Percentiles rank a stretch among this genome's conserved stretches.
These are phyloP conservation scores for Carettochelys insculpta DNA, from an alignment of 2,113 vertebrate species.

Conservation along the genomic window DNA sequence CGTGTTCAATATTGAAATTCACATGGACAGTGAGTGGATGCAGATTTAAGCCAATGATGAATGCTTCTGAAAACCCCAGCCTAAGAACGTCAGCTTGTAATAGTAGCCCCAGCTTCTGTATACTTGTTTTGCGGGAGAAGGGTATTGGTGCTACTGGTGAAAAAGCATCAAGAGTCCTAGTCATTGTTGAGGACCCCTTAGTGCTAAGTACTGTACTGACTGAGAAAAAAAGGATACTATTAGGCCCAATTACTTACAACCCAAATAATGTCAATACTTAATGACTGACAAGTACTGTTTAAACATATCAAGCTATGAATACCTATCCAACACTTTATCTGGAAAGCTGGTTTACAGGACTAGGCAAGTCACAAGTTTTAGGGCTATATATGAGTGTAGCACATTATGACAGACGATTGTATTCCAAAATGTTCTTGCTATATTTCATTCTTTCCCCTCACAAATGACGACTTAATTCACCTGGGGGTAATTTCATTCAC, in stretches of 20 bases:
- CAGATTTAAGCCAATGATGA: background rate
- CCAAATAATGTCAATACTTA: background rate
- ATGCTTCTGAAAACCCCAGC: background rate
- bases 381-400: background rate
- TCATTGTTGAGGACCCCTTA: background rate
- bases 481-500: background rate
- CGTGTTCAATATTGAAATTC: background rate
- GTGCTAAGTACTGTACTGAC: background rate
- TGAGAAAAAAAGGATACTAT: background rate
- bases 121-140: background rate
- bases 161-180: background rate
- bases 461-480: background rate
- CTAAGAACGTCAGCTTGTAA: background rate
- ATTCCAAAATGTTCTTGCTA: background rate
- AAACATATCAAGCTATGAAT: fast-evolving
- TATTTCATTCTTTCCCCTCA: background rate
- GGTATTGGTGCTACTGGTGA: fast-evolving
- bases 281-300: background rate
- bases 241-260: background rate
- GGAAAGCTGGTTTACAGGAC: background rate
- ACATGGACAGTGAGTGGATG: background rate
- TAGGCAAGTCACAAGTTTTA: background rate
- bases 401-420: background rate
- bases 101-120: background rate
- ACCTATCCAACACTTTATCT: background rate